These are phyloP conservation scores for Manis pentadactyla DNA, from an alignment of 2,797 vertebrate species.

Conservation along the genomic window DNA sequence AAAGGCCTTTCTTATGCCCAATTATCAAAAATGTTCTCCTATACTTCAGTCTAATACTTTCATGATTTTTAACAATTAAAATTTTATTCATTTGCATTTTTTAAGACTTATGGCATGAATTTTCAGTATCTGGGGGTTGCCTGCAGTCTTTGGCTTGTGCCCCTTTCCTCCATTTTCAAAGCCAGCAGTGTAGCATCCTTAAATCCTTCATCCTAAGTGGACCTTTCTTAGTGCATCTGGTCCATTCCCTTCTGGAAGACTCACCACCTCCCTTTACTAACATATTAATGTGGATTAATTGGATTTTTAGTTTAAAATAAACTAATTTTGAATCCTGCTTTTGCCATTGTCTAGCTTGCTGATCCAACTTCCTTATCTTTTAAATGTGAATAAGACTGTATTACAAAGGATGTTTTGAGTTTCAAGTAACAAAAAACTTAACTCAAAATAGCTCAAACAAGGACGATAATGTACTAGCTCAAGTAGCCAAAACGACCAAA, in stretches of 20 bases:
- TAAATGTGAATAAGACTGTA: background rate
- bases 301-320: background rate
- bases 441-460: background rate
- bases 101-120: background rate
- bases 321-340: background rate
- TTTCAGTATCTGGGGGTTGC: background rate
- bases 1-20: background rate
- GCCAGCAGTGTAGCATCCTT: background rate
- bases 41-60: background rate
- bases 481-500: background rate
- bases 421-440: background rate
- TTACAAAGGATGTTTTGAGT: background rate
- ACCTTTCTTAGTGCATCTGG: background rate
- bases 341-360: background rate
- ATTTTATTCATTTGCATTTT: background rate
- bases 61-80: background rate
- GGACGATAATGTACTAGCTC: background rate
- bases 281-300: background rate
- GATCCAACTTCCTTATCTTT: background rate
- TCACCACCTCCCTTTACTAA: background rate
- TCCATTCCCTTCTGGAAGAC: background rate
- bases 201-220: background rate
- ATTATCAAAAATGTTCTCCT: background rate
- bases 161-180: background rate
- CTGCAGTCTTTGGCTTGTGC: background rate